Conservation (phyloP, 37 sponge, comb jelly and placozoan species). For the Theonella swinhoei region DNA sequence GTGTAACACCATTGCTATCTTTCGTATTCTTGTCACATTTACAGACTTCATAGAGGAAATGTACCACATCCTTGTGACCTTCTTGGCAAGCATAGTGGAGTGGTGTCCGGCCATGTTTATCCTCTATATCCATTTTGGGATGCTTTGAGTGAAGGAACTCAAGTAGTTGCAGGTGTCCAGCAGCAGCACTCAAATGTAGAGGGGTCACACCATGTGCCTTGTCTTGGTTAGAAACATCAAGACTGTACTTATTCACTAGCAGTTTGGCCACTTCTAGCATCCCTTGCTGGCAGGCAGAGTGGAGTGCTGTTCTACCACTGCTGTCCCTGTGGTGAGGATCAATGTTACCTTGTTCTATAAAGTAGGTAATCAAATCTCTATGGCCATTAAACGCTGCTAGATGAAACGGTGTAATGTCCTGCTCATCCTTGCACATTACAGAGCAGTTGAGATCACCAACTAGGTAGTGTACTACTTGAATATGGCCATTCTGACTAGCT, state of each 20-base stretch:
- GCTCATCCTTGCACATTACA: conserved; percentile 35
- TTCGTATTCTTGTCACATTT: background rate
- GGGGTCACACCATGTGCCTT: conserved; percentile 29
- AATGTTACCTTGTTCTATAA: conserved; percentile 18
- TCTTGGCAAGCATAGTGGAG: conserved; percentile 75
- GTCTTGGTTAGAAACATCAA: background rate
- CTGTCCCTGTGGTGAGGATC: conserved; percentile 2
- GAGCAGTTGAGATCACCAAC: conserved; percentile 16
- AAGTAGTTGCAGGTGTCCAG: conserved; percentile 39
- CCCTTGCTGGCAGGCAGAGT: conserved; percentile 69
- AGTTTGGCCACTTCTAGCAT: conserved; percentile 66
- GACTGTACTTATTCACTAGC: conserved; percentile 12
- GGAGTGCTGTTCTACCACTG: conserved; percentile 48
- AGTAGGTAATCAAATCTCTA: conserved; percentile 39
- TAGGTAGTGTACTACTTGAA: conserved; percentile 52
- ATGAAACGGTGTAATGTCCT: conserved; percentile 74
- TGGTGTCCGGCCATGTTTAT: conserved; percentile 56
- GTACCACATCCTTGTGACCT: conserved; percentile 61
- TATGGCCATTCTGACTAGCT: conserved; percentile 48
- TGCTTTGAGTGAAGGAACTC: conserved; percentile 30
- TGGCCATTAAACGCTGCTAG: conserved; percentile 73
- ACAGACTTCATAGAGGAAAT: conserved; percentile 22
- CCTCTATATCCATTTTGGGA: conserved; percentile 15
- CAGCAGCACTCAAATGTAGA: conserved; percentile 35
- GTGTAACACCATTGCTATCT: conserved; percentile 47